Evolutionary conservation across 2,113 vertebrate species (phyloP).

Genomic region (Clarias gariepinus): DNA sequence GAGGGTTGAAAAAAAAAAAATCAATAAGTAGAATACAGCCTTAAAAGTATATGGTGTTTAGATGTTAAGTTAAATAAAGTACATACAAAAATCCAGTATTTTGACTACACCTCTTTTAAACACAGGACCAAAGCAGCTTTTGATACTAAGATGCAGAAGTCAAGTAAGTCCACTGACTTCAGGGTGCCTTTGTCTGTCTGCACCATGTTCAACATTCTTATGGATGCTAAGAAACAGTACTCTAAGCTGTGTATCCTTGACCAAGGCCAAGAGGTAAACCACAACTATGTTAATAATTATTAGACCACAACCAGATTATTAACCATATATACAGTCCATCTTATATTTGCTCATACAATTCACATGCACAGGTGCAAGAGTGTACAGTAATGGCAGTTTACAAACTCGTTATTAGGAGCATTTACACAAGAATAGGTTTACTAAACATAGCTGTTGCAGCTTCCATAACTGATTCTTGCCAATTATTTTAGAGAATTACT

Average conservation of each 20-base stretch:
- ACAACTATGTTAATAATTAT: not conserved
- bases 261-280: constrained; percentile 87
- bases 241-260: constrained; percentile 91
- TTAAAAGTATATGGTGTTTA: not conserved
- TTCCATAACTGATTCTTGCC: not conserved
- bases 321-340: not conserved
- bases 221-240: constrained; percentile 92
- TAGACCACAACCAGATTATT: constrained; percentile 58
- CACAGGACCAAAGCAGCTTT: constrained; percentile 91
- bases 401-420: not conserved
- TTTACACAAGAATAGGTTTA: not conserved
- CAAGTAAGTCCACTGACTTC: constrained; percentile 84
- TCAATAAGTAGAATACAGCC: too few relatives aligned
- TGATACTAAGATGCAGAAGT: constrained; percentile 88
- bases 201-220: constrained; percentile 95
- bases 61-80: not conserved
- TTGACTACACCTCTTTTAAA: not conserved
- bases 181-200: constrained; percentile 84
- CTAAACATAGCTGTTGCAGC: not conserved
- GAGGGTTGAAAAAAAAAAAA: too few relatives aligned
- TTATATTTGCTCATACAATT: not conserved
- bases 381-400: not conserved
- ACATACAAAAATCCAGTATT: not conserved
- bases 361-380: not conserved
- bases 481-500: not conserved